Conservation (phyloP, 2,797 vertebrate species). For the Hydrocynus forskahlii region DNA sequence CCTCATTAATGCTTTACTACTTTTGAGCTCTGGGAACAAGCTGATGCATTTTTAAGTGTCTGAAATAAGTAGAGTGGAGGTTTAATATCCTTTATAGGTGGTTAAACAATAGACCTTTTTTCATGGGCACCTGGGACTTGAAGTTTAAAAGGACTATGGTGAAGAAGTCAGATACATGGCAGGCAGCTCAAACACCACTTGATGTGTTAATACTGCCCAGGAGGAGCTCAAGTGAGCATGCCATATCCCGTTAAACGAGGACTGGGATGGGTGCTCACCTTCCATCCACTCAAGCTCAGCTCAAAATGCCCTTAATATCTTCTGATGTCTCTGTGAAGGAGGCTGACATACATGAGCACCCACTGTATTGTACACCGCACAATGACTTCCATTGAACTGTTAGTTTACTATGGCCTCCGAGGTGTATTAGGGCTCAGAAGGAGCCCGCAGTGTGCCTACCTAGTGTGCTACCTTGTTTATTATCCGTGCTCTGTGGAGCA, state of each 20-base stretch:
- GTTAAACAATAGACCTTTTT: not conserved
- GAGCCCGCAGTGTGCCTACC: conserved; percentile 21
- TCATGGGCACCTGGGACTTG: not conserved
- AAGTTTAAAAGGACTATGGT: not conserved
- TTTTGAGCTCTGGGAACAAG: not conserved
- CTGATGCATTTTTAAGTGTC: not conserved
- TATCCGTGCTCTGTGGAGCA: conserved; percentile 49
- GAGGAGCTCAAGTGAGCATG: conserved; percentile 22
- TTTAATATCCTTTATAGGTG: not conserved
- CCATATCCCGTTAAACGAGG: conserved; percentile 8
- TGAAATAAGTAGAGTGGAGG: not conserved
- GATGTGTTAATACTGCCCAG: conserved; percentile 22
- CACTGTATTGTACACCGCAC: conserved; percentile 23
- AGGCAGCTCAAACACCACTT: not conserved
- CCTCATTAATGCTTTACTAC: too few species aligned
- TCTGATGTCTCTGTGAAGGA: conserved; percentile 38
- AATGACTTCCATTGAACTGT: conserved; percentile 38
- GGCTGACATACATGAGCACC: conserved; percentile 16
- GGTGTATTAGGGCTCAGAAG: conserved; percentile 36
- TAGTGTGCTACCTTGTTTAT: conserved; percentile 53
- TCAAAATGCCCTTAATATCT: conserved; percentile 16
- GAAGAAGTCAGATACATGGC: not conserved
- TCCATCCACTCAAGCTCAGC: conserved; percentile 5
- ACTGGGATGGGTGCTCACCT: not conserved
- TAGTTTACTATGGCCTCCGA: conserved; percentile 30